A percentile compares a stretch with the other conserved stretches of the same genome.
These are phyloP conservation scores for Ailuropoda melanoleuca DNA, from an alignment of 2,113 vertebrate species.

Conservation along the genomic window DNA sequence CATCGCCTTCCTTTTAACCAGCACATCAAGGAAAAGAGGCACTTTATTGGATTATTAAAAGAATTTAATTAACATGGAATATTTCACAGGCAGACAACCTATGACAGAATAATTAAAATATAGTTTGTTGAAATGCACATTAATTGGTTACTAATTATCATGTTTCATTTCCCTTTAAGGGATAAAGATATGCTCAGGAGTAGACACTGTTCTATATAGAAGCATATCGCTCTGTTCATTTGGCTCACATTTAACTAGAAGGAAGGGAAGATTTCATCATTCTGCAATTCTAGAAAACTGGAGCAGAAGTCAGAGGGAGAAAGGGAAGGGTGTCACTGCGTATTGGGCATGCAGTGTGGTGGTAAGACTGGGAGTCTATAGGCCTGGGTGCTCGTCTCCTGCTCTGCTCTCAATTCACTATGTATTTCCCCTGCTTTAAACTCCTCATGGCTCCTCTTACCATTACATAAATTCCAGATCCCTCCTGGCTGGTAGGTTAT, in stretches of 20 bases:
- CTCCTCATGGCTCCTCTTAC: background rate
- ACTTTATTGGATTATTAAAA: constrained; percentile 62
- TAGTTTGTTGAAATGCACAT: constrained; percentile 78
- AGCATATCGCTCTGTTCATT: constrained; percentile 63
- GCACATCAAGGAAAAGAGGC: constrained; percentile 59
- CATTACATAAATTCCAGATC: background rate
- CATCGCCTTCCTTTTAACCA: background rate
- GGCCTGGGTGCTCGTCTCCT: background rate
- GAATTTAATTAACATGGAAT: constrained; percentile 80
- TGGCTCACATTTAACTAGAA: constrained; percentile 68
- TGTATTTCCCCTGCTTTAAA: background rate
- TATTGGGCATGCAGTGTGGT: background rate
- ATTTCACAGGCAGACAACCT: constrained; percentile 78
- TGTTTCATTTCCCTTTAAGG: constrained; percentile 69
- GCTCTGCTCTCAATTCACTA: background rate
- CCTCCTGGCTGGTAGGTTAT: background rate
- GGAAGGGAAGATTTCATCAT: constrained; percentile 53
- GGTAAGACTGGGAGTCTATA: background rate
- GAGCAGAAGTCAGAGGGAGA: background rate
- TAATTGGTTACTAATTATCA: constrained; percentile 80
- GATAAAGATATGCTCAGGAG: constrained; percentile 76
- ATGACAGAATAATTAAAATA: constrained; percentile 84
- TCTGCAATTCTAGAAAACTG: background rate
- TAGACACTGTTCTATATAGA: constrained; percentile 43
- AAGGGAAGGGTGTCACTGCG: background rate